phyloP scores from a whole-genome alignment of 2,113 vertebrate species.

The Centropristis striata region DNA sequence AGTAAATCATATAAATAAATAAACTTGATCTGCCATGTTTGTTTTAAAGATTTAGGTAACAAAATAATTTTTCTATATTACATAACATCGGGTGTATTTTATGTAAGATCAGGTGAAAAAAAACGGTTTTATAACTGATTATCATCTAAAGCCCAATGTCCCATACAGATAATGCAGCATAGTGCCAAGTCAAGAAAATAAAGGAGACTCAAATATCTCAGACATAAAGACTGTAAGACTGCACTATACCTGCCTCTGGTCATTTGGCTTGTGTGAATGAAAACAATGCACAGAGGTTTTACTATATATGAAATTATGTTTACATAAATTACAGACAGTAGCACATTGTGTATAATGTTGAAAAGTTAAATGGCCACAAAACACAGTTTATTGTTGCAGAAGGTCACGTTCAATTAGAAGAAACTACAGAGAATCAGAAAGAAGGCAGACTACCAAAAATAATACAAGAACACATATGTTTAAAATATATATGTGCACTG shows the following conservation, averaged over 20 bases:
- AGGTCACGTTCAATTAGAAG: not conserved
- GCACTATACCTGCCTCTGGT: conserved; percentile 12
- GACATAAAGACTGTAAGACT: conserved; percentile 6
- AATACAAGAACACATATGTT: not conserved
- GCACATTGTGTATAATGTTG: not conserved
- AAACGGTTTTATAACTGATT: not conserved
- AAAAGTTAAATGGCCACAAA: not conserved
- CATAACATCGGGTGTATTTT: conserved; percentile 21
- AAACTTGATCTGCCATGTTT: not conserved
- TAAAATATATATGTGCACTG: not conserved
- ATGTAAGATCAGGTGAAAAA: not conserved
- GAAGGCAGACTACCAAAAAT: not conserved
- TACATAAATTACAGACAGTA: not conserved
- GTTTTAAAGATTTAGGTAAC: not conserved
- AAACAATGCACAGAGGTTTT: not conserved
- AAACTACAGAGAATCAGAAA: not conserved
- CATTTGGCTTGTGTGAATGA: conserved; percentile 7
- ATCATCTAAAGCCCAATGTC: not conserved
- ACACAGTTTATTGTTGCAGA: not conserved
- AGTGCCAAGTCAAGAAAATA: not conserved
- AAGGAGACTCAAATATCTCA: conserved; percentile 10
- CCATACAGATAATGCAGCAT: not conserved
- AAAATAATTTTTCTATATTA: conserved; percentile 3
- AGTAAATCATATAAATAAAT: not conserved
- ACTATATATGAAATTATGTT: not conserved